phyloP scores from a whole-genome alignment of 2,888 invertebrate species.

The Yponomeuta cagnagella region DNA sequence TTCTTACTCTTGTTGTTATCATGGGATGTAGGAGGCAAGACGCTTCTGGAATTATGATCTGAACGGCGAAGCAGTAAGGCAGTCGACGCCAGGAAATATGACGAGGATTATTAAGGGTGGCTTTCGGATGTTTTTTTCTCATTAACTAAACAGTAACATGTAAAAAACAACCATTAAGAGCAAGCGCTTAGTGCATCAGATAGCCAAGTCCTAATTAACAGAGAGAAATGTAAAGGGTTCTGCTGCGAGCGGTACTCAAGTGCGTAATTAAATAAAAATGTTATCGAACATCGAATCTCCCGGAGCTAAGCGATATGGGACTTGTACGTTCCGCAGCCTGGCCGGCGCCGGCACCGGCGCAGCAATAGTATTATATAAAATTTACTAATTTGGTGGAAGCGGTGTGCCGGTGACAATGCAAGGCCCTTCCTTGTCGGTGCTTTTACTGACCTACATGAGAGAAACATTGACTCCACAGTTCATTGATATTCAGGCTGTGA shows the following conservation, averaged over 20 bases:
- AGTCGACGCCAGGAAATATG: neutral
- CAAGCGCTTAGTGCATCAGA: neutral
- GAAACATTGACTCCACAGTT: neutral
- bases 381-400: constrained; percentile 2
- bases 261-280: neutral
- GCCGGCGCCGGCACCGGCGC: neutral
- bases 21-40: too few species aligned
- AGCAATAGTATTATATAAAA: neutral
- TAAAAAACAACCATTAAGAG: neutral
- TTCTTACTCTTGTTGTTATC: too few species aligned
- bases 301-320: neutral
- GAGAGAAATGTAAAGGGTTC: neutral
- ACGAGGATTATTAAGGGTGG: neutral
- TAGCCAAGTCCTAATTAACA: neutral
- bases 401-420: neutral
- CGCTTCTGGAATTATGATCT: neutral
- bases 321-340: neutral
- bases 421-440: neutral
- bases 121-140: neutral
- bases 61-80: neutral
- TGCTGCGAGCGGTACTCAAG: neutral
- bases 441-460: neutral
- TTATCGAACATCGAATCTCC: neutral
- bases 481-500: too few species aligned
- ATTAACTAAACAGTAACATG: neutral